Percentiles rank a stretch among this genome's conserved stretches.
These are phyloP conservation scores for Luidia sarsii DNA, from an alignment of 53 echinoderm and acorn worm genomes.

Conservation along the genomic window DNA sequence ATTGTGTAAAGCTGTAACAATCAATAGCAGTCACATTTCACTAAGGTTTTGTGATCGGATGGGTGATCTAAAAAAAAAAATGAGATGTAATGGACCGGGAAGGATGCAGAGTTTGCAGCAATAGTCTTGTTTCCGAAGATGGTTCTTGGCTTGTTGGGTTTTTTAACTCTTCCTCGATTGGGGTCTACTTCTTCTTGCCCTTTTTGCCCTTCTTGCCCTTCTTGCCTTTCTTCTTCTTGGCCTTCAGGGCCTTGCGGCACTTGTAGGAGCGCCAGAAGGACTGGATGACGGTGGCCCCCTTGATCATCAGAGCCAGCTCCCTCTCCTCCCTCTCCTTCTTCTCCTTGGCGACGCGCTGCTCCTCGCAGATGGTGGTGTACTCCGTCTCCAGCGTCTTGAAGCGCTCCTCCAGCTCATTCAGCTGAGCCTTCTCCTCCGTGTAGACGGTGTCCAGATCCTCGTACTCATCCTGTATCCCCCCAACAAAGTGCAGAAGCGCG, in stretches of 20 bases:
- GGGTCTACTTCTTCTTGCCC: conserved; percentile 66
- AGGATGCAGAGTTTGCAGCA: too few relatives aligned
- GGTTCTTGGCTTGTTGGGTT: too few relatives aligned
- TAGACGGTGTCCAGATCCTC: conserved; percentile 93
- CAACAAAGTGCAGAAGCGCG: too few relatives aligned
- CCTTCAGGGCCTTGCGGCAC: conserved; percentile 88
- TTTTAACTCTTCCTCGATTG: too few relatives aligned
- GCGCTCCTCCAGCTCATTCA: conserved; percentile 95
- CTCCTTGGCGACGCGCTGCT: conserved; percentile 77
- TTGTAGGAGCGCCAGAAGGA: conserved; percentile 92
- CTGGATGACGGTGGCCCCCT: conserved; percentile 89
- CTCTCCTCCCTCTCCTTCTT: conserved; percentile 81
- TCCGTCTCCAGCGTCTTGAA: conserved; percentile 90
- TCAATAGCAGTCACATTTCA: too few relatives aligned
- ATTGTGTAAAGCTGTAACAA: too few relatives aligned
- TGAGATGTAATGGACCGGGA: too few relatives aligned
- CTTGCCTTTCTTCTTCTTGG: conserved; percentile 93
- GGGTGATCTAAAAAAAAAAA: too few relatives aligned
- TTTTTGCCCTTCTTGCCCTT: conserved; percentile 83
- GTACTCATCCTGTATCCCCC: conserved; percentile 92
- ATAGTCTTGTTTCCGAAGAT: too few relatives aligned
- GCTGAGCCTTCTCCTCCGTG: conserved; percentile 96
- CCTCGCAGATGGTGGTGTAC: conserved; percentile 86
- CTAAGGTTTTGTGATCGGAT: too few relatives aligned
- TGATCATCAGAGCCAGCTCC: conserved; percentile 81